Conservation (phyloP, 1,140 invertebrate species). For the Bombus soroeensis region DNA sequence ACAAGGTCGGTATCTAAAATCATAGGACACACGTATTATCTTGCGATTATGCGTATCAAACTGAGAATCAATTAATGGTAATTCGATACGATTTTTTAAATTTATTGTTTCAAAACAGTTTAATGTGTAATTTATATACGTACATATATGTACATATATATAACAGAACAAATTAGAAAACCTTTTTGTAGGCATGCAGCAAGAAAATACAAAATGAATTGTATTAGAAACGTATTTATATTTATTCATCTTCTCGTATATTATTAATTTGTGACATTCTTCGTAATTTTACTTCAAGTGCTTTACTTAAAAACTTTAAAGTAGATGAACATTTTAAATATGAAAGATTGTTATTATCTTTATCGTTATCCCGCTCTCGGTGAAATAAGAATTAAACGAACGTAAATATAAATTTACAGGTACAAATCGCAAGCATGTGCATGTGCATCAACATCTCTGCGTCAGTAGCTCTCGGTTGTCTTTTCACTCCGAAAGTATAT, state of each 20-base stretch:
- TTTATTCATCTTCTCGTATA: neutral
- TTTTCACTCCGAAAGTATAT: constrained; percentile 92
- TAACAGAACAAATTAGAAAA: neutral
- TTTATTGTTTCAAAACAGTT: neutral
- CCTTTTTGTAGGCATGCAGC: neutral
- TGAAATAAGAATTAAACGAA: neutral
- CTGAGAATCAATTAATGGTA: neutral
- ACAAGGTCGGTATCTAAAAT: constrained; percentile 79
- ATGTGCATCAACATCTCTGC: constrained; percentile 92
- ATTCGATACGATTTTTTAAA: neutral
- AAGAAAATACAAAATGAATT: constrained; percentile 3
- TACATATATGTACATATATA: too few species aligned
- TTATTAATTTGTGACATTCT: too few species aligned
- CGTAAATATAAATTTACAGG: constrained; percentile 81
- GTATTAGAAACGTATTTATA: neutral
- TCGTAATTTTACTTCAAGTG: too few species aligned
- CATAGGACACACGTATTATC: neutral
- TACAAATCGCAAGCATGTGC: constrained; percentile 90
- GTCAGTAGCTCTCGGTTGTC: constrained; percentile 89
- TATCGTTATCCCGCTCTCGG: neutral
- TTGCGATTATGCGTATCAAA: neutral
- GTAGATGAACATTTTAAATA: too few species aligned
- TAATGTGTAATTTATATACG: neutral
- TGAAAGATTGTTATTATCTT: neutral
- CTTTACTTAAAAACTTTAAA: too few species aligned